Conservation (phyloP, 2,113 vertebrate genomes). For the Sylvia atricapilla region DNA sequence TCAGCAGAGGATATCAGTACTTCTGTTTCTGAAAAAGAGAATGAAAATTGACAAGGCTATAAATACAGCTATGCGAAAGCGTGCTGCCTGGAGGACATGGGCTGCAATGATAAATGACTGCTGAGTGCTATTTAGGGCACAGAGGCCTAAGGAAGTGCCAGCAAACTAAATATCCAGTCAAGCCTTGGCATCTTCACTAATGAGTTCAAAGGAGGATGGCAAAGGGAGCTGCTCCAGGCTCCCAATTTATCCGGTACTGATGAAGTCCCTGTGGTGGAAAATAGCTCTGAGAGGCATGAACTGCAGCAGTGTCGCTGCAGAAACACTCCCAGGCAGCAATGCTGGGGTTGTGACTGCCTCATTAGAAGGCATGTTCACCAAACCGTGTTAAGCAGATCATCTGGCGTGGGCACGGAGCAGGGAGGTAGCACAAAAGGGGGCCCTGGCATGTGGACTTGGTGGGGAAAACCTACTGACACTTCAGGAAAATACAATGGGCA, state of each 20-base stretch:
- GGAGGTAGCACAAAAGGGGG: neutral
- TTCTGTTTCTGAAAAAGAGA: neutral
- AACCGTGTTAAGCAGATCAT: neutral
- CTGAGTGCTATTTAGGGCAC: slow-evolving; percentile 38
- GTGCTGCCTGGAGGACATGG: neutral
- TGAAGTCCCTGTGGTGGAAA: neutral
- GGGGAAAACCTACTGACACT: neutral
- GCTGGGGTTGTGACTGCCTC: rapidly evolving
- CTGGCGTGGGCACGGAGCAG: neutral
- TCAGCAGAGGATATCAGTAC: neutral
- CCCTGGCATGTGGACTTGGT: neutral
- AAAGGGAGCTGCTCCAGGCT: neutral
- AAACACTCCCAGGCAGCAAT: neutral
- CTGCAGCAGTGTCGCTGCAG: neutral
- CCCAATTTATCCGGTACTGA: neutral
- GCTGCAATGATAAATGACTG: slow-evolving; percentile 12
- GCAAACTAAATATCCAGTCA: neutral
- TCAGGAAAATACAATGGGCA: neutral
- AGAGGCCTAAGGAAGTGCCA: neutral
- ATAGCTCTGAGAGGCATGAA: neutral
- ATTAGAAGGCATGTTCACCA: neutral
- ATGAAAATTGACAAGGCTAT: slow-evolving; percentile 33
- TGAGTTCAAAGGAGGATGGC: neutral
- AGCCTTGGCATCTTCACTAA: neutral
- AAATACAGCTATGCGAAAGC: neutral